A percentile compares a stretch with the other conserved stretches of the same genome.
Evolutionary conservation across 2,888 invertebrate genomes (phyloP).

Genomic region (Teleogryllus oceanicus): DNA sequence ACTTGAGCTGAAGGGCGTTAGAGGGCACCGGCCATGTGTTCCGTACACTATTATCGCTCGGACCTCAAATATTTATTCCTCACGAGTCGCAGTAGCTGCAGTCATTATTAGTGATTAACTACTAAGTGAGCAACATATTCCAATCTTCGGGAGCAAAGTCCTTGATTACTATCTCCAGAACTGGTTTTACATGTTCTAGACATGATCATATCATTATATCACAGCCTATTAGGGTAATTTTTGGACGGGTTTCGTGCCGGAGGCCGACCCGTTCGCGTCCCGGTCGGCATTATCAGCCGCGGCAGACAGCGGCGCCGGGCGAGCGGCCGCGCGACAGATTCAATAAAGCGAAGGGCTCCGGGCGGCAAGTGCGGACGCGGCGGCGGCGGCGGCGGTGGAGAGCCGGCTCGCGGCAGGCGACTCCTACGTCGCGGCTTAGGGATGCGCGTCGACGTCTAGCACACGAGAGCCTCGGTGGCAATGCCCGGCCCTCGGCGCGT

Average conservation of each 20-base stretch:
- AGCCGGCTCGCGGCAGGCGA: too few relatives aligned
- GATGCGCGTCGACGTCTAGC: too few relatives aligned
- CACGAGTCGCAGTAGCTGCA: background rate
- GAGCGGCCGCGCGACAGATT: too few relatives aligned
- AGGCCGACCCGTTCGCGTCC: background rate
- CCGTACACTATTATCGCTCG: background rate
- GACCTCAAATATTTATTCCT: background rate
- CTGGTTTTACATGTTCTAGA: slow-evolving; percentile 2
- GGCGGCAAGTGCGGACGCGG: too few relatives aligned
- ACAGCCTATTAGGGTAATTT: background rate
- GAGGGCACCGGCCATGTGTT: background rate
- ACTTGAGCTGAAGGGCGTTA: slow-evolving; percentile 18
- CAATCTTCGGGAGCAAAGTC: background rate
- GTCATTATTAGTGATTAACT: background rate
- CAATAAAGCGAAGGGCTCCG: too few relatives aligned
- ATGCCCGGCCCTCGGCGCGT: too few relatives aligned
- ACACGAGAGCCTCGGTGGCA: too few relatives aligned
- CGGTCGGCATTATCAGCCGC: too few relatives aligned
- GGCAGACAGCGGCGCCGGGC: too few relatives aligned
- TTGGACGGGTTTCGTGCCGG: background rate
- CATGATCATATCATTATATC: background rate
- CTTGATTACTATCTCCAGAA: background rate
- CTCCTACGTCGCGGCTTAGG: too few relatives aligned
- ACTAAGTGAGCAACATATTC: background rate
- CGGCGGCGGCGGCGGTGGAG: too few relatives aligned